These are phyloP conservation scores for Amblyraja radiata DNA, from an alignment of 2,797 vertebrate species.

Conservation along the genomic window DNA sequence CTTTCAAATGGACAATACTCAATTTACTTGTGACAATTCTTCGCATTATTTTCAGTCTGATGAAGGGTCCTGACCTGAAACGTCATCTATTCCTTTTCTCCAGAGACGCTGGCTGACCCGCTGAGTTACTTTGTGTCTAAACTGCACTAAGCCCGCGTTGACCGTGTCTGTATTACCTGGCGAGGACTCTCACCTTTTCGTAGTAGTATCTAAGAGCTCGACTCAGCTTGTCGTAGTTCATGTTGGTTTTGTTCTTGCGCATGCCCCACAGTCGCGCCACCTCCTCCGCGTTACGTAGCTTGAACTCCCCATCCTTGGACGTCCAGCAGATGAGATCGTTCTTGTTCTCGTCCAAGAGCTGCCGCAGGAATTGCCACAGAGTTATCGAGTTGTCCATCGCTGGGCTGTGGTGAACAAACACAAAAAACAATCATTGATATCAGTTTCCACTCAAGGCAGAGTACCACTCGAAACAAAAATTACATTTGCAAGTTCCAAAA, in stretches of 20 bases:
- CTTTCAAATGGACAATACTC: too few relatives aligned
- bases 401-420: not conserved
- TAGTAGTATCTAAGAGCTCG: constrained; percentile 39
- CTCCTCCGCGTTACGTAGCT: constrained; percentile 37
- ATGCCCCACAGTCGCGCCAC: constrained; percentile 38
- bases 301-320: constrained; percentile 38
- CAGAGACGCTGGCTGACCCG: too few relatives aligned
- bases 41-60: too few relatives aligned
- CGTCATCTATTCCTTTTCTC: too few relatives aligned
- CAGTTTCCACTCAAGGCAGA: not conserved
- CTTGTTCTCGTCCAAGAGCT: constrained; percentile 38
- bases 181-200: constrained; percentile 25
- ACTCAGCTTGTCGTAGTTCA: constrained; percentile 40
- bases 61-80: too few relatives aligned
- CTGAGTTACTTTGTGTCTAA: too few relatives aligned
- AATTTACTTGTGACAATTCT: too few relatives aligned
- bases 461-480: not conserved
- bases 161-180: too few relatives aligned
- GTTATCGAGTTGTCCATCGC: constrained; percentile 39
- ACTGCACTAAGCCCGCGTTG: too few relatives aligned
- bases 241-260: constrained; percentile 41
- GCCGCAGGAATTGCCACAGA: constrained; percentile 39
- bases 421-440: not conserved
- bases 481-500: not conserved
- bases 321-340: constrained; percentile 38